phyloP scores from a whole-genome alignment of 1,140 invertebrate species.

The Halyomorpha halys region DNA sequence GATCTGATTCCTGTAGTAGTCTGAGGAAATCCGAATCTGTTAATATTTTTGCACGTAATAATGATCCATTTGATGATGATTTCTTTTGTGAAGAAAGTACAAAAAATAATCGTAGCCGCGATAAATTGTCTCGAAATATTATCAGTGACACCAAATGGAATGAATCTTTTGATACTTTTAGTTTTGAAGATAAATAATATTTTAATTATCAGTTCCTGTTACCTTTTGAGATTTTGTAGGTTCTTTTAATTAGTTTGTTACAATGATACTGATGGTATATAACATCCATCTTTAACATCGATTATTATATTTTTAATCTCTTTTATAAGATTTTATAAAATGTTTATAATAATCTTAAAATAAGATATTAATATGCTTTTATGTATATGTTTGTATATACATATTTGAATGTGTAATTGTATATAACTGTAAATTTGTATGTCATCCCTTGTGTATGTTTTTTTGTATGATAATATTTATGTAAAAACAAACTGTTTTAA shows the following conservation, averaged over 20 bases:
- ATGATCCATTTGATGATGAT: conserved; percentile 75
- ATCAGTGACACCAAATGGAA: conserved; percentile 32
- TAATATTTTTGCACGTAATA: conserved; percentile 69
- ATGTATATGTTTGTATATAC: conserved; percentile 2
- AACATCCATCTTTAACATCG: background rate
- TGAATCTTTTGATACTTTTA: conserved; percentile 34
- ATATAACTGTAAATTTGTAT: conserved; percentile 36
- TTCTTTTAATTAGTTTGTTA: conserved; percentile 1
- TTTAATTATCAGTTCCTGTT: conserved; percentile 27
- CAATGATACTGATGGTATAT: background rate
- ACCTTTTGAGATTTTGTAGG: background rate
- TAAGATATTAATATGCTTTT: conserved; percentile 10
- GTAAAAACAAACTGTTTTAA: conserved; percentile 30
- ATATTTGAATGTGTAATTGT: conserved; percentile 41
- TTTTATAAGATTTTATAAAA: conserved; percentile 10
- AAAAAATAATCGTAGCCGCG: conserved; percentile 34
- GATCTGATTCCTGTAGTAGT: conserved; percentile 37
- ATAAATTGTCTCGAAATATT: conserved; percentile 34
- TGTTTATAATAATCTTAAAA: background rate
- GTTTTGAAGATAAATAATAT: conserved; percentile 38
- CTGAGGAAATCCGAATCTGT: conserved; percentile 68
- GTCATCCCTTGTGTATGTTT: conserved; percentile 6
- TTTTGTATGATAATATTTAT: conserved; percentile 26
- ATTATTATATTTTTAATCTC: conserved; percentile 12
- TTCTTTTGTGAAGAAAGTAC: conserved; percentile 53